These are phyloP conservation scores for Talpa occidentalis DNA, from an alignment of 2,113 vertebrate genomes.

Conservation along the genomic window DNA sequence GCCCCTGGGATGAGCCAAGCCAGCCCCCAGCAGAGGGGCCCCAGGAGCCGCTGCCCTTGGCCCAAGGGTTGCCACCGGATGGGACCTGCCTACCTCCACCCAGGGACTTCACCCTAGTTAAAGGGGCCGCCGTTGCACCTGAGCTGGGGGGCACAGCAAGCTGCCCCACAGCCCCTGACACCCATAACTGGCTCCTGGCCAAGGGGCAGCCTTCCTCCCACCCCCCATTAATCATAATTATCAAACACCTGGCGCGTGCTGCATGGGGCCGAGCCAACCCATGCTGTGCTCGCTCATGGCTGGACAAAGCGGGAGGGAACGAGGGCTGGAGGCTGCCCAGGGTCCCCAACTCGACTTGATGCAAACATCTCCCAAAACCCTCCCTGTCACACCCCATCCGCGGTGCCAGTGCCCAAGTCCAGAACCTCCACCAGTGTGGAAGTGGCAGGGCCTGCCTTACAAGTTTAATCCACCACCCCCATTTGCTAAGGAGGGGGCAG, in stretches of 20 bases:
- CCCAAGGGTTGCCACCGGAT: neutral
- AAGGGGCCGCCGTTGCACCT: neutral
- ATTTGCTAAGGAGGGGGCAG: neutral
- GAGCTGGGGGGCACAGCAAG: neutral
- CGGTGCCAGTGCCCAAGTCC: neutral
- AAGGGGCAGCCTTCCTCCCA: neutral
- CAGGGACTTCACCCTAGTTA: neutral
- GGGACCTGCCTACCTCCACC: neutral
- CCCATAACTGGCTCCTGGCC: neutral
- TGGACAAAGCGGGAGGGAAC: accelerated
- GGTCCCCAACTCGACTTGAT: too few species aligned
- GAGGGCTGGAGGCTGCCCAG: neutral
- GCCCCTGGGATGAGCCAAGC: too few species aligned
- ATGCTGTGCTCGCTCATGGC: neutral
- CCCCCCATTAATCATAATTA: neutral
- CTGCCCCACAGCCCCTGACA: accelerated
- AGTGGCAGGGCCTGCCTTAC: neutral
- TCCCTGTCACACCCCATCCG: neutral
- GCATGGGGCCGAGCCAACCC: too few species aligned
- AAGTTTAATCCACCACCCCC: neutral
- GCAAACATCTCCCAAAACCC: neutral
- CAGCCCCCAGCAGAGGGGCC: neutral
- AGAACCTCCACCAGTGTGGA: neutral
- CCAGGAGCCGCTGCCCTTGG: neutral
- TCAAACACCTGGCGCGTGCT: neutral